Evolutionary conservation across 2,113 vertebrate species (phyloP).

Genomic region (Bostrychus sinensis): DNA sequence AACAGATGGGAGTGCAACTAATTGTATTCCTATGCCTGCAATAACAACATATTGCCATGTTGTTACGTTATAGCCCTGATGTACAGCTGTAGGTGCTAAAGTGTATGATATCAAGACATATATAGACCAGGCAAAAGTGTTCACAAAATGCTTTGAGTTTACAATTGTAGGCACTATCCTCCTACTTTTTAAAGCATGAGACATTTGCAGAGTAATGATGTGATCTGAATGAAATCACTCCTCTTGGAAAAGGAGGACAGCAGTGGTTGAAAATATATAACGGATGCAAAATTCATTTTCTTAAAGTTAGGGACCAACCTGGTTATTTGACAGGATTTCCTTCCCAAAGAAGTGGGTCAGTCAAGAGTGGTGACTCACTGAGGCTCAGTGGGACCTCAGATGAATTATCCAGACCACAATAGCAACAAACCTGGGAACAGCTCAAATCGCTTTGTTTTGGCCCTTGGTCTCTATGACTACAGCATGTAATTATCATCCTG

Average conservation of each 20-base stretch:
- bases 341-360: slow-evolving; percentile 55
- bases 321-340: slow-evolving; percentile 35
- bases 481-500: slow-evolving; percentile 35
- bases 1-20: background rate
- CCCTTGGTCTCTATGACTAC: slow-evolving; percentile 41
- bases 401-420: slow-evolving; percentile 51
- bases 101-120: too few relatives aligned
- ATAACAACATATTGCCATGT: too few relatives aligned
- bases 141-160: too few relatives aligned
- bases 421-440: slow-evolving; percentile 45
- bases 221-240: slow-evolving; percentile 29
- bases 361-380: slow-evolving; percentile 48
- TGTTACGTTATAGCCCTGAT: too few relatives aligned
- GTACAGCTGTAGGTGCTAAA: too few relatives aligned
- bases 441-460: slow-evolving; percentile 47
- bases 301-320: slow-evolving; percentile 38
- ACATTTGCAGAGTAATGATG: too few relatives aligned
- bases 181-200: too few relatives aligned
- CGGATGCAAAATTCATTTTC: slow-evolving; percentile 27
- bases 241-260: slow-evolving; percentile 25
- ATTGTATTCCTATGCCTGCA: background rate
- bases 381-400: slow-evolving; percentile 40
- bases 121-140: too few relatives aligned
- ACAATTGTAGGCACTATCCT: too few relatives aligned
- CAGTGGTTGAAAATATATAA: slow-evolving; percentile 16